Evolutionary conservation across 2,797 vertebrate species (phyloP).

Genomic region (Lindbergichthys nudifrons): DNA sequence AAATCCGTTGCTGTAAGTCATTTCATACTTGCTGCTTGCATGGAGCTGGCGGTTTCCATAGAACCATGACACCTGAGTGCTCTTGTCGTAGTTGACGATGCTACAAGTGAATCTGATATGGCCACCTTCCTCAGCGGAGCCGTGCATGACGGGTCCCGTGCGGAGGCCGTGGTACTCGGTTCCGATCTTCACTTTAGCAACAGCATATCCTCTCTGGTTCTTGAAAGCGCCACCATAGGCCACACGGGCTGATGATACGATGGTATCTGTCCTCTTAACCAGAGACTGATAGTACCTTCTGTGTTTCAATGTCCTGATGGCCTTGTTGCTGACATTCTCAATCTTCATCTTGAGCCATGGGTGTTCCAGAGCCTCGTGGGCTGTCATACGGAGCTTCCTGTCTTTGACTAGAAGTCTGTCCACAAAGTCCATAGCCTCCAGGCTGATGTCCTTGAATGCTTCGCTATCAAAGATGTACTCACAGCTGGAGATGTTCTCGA

Average conservation of each 20-base stretch:
- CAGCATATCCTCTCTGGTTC: conserved; percentile 91
- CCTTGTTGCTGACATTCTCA: conserved; percentile 92
- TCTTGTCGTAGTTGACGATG: conserved; percentile 92
- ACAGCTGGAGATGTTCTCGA: conserved; percentile 95
- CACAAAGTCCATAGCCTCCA: conserved; percentile 97
- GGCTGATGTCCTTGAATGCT: conserved; percentile 94
- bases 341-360: conserved; percentile 95
- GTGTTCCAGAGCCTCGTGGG: conserved; percentile 94
- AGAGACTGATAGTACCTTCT: conserved; percentile 95
- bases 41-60: conserved; percentile 94
- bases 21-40: conserved; percentile 94
- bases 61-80: conserved; percentile 95
- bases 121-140: conserved; percentile 92
- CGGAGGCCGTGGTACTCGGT: conserved; percentile 91
- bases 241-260: conserved; percentile 93
- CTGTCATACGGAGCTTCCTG: conserved; percentile 95
- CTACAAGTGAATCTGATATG: conserved; percentile 92
- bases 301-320: conserved; percentile 95
- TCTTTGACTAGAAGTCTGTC: conserved; percentile 96
- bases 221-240: conserved; percentile 94
- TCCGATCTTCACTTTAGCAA: conserved; percentile 96
- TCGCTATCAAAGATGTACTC: conserved; percentile 96
- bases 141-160: conserved; percentile 93
- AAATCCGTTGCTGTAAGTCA: conserved; percentile 92
- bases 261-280: conserved; percentile 92